Evolutionary conservation across 1,140 invertebrate species (phyloP).

Genomic region (Drosophila parabipectinata): DNA sequence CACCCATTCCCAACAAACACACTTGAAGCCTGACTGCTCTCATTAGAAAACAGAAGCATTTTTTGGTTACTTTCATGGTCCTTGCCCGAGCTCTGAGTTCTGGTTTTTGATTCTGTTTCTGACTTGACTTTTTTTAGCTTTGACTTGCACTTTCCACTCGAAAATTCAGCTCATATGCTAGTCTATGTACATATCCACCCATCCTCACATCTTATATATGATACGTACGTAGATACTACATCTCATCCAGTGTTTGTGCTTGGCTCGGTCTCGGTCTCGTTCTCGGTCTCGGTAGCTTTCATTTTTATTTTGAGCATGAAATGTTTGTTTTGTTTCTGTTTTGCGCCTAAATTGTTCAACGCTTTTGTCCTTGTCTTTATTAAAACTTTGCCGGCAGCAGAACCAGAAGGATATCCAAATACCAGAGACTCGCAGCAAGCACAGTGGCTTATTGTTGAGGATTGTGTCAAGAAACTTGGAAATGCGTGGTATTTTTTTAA

Average conservation of each 20-base stretch:
- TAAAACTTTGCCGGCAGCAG: conserved; percentile 63
- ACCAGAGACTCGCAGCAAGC: neutral
- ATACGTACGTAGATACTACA: too few relatives aligned
- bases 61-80: conserved; percentile 65
- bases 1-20: neutral
- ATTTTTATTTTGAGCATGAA: conserved; percentile 67
- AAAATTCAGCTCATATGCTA: conserved; percentile 44
- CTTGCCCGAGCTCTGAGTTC: conserved; percentile 27
- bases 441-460: neutral
- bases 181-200: neutral
- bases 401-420: conserved; percentile 8
- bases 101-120: conserved; percentile 30
- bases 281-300: conserved; percentile 54
- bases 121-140: conserved; percentile 54
- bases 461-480: neutral
- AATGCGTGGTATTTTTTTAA: too few relatives aligned
- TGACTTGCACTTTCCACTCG: conserved; percentile 68
- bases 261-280: conserved; percentile 14
- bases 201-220: too few relatives aligned
- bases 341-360: conserved; percentile 65
- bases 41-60: conserved; percentile 47
- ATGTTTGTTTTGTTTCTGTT: conserved; percentile 65
- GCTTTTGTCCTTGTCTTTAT: conserved; percentile 77
- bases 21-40: conserved; percentile 52
- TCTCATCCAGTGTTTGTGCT: neutral